phyloP scores from a whole-genome alignment of 2,797 vertebrate species.

The Danio choprae region DNA sequence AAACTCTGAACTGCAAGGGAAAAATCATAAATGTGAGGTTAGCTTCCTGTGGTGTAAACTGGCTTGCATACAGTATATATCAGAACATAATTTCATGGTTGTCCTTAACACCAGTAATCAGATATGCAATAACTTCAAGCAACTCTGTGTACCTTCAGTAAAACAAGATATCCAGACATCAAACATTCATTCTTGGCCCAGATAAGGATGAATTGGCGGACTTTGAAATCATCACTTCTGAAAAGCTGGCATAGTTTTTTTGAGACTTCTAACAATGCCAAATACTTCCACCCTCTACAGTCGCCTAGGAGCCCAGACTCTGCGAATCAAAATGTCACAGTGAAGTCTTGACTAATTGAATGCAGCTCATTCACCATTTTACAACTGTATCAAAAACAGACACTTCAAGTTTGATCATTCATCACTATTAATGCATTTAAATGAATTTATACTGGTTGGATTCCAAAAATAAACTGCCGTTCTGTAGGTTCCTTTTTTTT shows the following conservation, averaged over 20 bases:
- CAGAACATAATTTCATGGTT: conserved; percentile 3
- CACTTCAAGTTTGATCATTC: neutral
- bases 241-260: conserved; percentile 23
- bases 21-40: too few relatives aligned
- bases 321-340: conserved; percentile 2
- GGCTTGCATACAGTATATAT: too few relatives aligned
- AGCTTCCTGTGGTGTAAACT: too few relatives aligned
- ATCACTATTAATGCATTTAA: neutral
- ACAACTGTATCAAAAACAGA: neutral
- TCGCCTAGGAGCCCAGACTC: neutral
- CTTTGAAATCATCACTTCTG: conserved; percentile 22
- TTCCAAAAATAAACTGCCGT: neutral
- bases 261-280: conserved; percentile 11
- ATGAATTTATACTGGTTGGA: conserved; percentile 2
- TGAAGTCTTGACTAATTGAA: conserved; percentile 11
- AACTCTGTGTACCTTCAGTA: neutral
- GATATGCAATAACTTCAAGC: conserved; percentile 8
- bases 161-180: conserved; percentile 10
- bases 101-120: conserved; percentile 7
- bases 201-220: conserved; percentile 9
- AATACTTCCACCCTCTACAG: neutral
- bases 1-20: too few relatives aligned
- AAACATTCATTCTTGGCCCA: conserved; percentile 31
- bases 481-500: neutral
- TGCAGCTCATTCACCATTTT: conserved; percentile 6